These are phyloP conservation scores for Beris chalybata DNA, from an alignment of 2,888 invertebrate genomes.

Conservation along the genomic window DNA sequence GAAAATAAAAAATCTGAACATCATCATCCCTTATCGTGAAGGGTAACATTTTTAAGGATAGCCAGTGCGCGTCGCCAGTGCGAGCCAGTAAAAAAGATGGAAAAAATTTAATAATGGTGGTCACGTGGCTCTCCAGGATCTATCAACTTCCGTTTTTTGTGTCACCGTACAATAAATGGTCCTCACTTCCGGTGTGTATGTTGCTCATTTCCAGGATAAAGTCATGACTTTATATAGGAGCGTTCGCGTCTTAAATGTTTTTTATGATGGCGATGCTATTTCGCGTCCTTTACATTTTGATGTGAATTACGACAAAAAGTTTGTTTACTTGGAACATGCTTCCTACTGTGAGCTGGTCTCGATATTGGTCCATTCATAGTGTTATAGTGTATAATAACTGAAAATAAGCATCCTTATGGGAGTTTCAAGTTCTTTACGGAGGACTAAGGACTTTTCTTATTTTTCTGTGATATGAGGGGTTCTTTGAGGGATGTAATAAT, in stretches of 20 bases:
- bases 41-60: neutral
- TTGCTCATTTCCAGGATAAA: conserved; percentile 23
- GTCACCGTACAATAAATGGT: conserved; percentile 38
- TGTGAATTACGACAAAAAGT: conserved; percentile 31
- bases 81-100: conserved; percentile 26
- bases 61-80: neutral
- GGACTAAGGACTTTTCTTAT: conserved; percentile 8
- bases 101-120: conserved; percentile 39
- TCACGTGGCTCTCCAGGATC: conserved; percentile 39
- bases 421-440: conserved; percentile 17
- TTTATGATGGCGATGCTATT: conserved; percentile 14
- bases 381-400: neutral
- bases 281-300: conserved; percentile 18
- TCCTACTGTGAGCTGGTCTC: conserved; percentile 15
- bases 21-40: conserved; percentile 9
- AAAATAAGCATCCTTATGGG: neutral
- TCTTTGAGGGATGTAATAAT: too few species aligned
- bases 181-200: conserved; percentile 38
- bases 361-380: neutral
- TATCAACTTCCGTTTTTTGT: conserved; percentile 39
- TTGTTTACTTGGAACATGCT: conserved; percentile 28
- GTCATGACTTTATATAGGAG: conserved; percentile 9
- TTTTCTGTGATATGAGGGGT: too few species aligned
- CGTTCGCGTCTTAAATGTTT: conserved; percentile 3
- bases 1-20: conserved; percentile 7